Base-by-base conservation (phyloP, 1,140 invertebrate genomes). In the Diuraphis noxia region DNA sequence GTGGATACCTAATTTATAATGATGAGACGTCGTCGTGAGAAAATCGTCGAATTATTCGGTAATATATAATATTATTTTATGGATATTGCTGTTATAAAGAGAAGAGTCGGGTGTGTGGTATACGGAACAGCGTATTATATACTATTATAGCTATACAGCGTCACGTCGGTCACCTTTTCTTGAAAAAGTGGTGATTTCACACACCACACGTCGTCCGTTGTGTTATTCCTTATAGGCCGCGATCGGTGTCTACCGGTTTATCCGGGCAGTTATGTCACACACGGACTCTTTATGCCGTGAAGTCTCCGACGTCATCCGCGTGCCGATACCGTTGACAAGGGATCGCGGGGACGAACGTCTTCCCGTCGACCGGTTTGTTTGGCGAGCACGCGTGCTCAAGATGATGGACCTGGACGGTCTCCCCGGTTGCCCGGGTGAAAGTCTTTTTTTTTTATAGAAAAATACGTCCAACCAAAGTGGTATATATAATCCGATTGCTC, bases 361-460 rank as follows among this genome's bases (percentile, higher is more conserved):
- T 17, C 10, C 85, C 19, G 46, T 6, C 86, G 49, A 88, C 86
- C 49, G 86, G 86, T 88, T 88, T 88, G 36, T 52, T 36, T 38
- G 5, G 43, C 41, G 41, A 4, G 38, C 25, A 30, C 30, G 30
- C 30, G 30, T 30, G 38, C 38, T 30, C 30, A 72, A n/a, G 86
- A 88, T 25, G 86, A 88, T 40, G 86, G 86, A 38, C 46, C 85
- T 4, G 36, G 49, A 63, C 25, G 38, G 49, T 56, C 49, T 38
- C 52, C 49, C 49, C 86, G 34, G 46, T 86, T 86, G 23, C 13
- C 52, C 86, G 30, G 86, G 86, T 63, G 86, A 88, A 88, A 88
- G 86, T 88, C 86, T 88, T n/a, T n/a, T n/a, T n/a, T n/a, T n/a
- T n/a, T n/a, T 63, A 4, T 19, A 63, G 86, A 88, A 87, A 88